Percentiles rank a stretch among this genome's conserved stretches.
Evolutionary conservation across 2,113 vertebrate genomes (phyloP).

Genomic region (Lynx canadensis): DNA sequence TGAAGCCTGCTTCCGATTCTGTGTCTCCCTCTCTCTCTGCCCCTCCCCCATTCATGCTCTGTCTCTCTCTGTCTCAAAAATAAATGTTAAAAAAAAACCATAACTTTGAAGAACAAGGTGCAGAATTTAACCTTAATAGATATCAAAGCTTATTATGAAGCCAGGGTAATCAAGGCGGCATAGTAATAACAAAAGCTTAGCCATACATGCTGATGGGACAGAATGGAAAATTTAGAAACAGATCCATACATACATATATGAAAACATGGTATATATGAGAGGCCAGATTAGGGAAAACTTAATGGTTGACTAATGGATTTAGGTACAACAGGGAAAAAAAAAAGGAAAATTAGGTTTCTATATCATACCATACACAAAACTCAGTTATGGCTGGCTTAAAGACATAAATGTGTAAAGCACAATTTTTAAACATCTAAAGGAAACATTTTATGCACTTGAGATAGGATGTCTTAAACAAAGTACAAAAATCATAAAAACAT

Average conservation of each 20-base stretch:
- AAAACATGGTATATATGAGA: background rate
- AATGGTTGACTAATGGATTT: constrained; percentile 10
- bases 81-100: too few species aligned
- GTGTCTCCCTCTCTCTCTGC: too few species aligned
- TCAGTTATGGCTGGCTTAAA: background rate
- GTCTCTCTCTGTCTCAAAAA: too few species aligned
- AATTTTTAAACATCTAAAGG: constrained; percentile 37
- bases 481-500: background rate
- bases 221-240: background rate
- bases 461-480: background rate
- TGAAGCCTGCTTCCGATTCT: too few species aligned
- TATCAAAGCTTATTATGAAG: background rate
- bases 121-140: background rate
- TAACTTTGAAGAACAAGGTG: constrained; percentile 33
- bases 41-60: too few species aligned
- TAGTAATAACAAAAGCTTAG: background rate
- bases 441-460: constrained; percentile 32
- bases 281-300: background rate
- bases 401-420: background rate
- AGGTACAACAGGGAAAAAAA: background rate
- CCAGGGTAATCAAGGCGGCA: background rate
- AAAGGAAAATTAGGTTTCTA: background rate
- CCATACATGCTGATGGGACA: background rate
- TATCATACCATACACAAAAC: background rate
- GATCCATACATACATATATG: background rate